Percentiles rank a stretch among this genome's conserved stretches.
Conservation (phyloP, 2,113 vertebrate genomes). For the Petroica traversi region DNA sequence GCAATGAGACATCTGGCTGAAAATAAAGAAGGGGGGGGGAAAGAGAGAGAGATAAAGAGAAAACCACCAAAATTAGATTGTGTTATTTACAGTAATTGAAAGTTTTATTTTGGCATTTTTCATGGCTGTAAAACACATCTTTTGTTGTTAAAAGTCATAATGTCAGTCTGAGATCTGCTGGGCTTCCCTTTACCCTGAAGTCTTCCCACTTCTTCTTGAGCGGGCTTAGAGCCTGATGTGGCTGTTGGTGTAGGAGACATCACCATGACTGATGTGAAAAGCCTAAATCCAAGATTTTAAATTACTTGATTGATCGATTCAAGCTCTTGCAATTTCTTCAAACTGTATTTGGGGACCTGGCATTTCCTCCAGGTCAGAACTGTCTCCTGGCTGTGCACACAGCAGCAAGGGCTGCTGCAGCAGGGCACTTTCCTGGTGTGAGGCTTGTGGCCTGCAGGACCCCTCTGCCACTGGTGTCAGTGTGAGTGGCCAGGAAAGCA, state of each 20-base stretch:
- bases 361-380: background rate
- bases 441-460: background rate
- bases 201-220: background rate
- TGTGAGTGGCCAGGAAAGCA: background rate
- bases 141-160: background rate
- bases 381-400: background rate
- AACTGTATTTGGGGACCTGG: background rate
- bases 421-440: background rate
- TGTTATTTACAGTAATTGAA: background rate
- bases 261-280: background rate
- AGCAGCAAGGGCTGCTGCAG: background rate
- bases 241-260: background rate
- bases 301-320: background rate
- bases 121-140: background rate
- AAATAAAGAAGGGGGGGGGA: background rate
- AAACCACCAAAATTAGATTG: background rate
- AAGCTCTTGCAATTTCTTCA: background rate
- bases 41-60: fast-evolving
- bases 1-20: background rate
- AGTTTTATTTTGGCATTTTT: background rate
- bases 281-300: background rate
- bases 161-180: background rate
- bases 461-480: fast-evolving
- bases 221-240: background rate
- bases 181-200: background rate